Evolutionary conservation across 2,113 vertebrate genomes (phyloP), one percentile per base, ranked within the genome.

Genomic region (Gobiocypris rarus): DNA sequence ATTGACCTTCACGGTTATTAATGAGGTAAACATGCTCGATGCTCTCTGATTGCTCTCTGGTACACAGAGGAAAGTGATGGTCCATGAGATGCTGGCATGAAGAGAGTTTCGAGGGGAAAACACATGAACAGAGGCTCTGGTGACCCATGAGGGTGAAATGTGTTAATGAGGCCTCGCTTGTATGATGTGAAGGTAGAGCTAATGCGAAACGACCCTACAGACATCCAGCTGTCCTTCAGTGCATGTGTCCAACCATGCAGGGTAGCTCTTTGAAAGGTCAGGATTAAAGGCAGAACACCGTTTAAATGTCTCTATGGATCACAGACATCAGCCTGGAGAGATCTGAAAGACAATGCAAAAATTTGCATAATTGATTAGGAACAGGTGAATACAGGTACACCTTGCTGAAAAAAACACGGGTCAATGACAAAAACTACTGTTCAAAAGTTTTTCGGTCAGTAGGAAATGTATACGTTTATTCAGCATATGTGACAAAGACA

Each of bases 61-160:
- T 76, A 67, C 52, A 69, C 75, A 9, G 19, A 43, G 19, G 31
- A 76, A 54, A 17, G 19, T 75, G 54, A 19, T 75, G 71, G 52
- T 54, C 59, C 59, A 52, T 69, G 31, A 81, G 69, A 54, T 38
- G 17, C 74, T 26, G 28, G 43, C 65, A 26, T 24, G 14, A 54
- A 28, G 73, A 24, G 13, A 19, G 65, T 41, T 14, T 34, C 13
- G 50, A n/a, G 24, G 15, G 2, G 38, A 24, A 75, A 31, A 58
- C 6, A 17, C 6, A 7, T 11, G 41, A 41, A 9, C 15, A 19
- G 48, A 28, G 59, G 28, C 15, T 56, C 50, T 87, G 90, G 65
- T 93, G 92, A 93, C 89, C 93, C 88, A 87, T 93, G 92, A 93
- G 93, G 89, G 92, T 91, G 89, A 92, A 79, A 80, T 28, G 87